Conservation (phyloP, 1,140 invertebrate genomes). For the Onthophagus taurus region DNA sequence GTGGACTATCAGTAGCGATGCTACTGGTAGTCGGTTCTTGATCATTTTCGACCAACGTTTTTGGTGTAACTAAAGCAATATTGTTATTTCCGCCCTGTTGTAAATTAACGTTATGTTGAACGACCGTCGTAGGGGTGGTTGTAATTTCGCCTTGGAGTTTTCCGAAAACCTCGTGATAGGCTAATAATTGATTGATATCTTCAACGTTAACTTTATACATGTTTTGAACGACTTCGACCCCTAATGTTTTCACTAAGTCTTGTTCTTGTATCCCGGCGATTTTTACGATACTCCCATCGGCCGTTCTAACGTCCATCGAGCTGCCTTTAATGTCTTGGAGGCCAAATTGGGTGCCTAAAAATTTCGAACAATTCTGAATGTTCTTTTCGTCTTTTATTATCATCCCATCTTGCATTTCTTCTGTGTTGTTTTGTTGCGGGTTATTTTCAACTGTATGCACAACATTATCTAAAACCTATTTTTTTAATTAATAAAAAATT, state of each 20-base stretch:
- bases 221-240: conserved; percentile 57
- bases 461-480: conserved; percentile 34
- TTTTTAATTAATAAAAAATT: no score
- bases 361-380: conserved; percentile 32
- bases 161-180: conserved; percentile 82
- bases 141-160: conserved; percentile 58
- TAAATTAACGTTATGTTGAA: conserved; percentile 30
- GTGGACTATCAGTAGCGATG: conserved; percentile 41
- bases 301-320: conserved; percentile 60
- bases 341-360: conserved; percentile 30
- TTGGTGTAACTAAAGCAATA: conserved; percentile 39
- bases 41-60: conserved; percentile 46
- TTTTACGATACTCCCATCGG: conserved; percentile 61
- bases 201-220: conserved; percentile 78
- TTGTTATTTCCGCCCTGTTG: conserved; percentile 19
- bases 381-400: conserved; percentile 37
- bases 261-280: conserved; percentile 55
- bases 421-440: conserved; percentile 25
- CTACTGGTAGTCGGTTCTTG: conserved; percentile 45
- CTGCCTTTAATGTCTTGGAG: conserved; percentile 36
- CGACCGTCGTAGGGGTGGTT: conserved; percentile 33
- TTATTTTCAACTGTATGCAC: conserved; percentile 28
- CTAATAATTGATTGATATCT: conserved; percentile 68
- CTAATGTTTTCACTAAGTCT: conserved; percentile 55
- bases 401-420: conserved; percentile 16